Conservation (phyloP, 2,113 vertebrate species). For the Crotalus horridus region DNA sequence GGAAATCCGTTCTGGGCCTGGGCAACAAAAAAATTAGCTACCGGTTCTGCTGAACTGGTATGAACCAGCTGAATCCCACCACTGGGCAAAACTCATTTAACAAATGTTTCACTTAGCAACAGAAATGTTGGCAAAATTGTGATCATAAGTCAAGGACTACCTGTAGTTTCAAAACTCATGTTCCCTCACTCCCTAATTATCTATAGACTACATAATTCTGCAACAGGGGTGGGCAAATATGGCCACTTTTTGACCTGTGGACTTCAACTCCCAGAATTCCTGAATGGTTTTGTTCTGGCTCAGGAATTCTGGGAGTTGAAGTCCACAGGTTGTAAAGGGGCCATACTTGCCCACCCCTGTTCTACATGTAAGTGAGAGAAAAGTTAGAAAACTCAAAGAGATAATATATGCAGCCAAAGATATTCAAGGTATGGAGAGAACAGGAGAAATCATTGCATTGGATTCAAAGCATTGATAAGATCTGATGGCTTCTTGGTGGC, state of each 20-base stretch:
- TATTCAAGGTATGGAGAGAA: background rate
- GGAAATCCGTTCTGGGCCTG: too few species aligned
- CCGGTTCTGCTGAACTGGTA: too few species aligned
- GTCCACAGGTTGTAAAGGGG: background rate
- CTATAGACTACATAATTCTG: background rate
- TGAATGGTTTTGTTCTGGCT: background rate
- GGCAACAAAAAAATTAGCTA: too few species aligned
- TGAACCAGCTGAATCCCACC: too few species aligned
- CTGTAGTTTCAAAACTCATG: background rate
- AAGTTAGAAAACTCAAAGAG: background rate
- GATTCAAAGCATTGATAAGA: background rate
- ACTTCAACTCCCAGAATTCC: background rate
- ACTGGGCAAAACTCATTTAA: too few species aligned
- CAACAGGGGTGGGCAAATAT: background rate
- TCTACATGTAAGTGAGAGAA: background rate
- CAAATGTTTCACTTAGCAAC: background rate
- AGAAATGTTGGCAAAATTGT: background rate
- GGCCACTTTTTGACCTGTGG: background rate
- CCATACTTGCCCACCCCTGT: background rate
- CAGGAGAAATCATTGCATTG: background rate
- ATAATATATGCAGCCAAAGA: background rate
- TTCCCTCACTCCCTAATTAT: background rate
- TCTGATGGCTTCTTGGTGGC: background rate
- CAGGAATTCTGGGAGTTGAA: background rate
- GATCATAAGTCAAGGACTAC: background rate